Evolutionary conservation across 64 coral and sea anemone genomes (phyloP).

Genomic region (Montipora capricornis): DNA sequence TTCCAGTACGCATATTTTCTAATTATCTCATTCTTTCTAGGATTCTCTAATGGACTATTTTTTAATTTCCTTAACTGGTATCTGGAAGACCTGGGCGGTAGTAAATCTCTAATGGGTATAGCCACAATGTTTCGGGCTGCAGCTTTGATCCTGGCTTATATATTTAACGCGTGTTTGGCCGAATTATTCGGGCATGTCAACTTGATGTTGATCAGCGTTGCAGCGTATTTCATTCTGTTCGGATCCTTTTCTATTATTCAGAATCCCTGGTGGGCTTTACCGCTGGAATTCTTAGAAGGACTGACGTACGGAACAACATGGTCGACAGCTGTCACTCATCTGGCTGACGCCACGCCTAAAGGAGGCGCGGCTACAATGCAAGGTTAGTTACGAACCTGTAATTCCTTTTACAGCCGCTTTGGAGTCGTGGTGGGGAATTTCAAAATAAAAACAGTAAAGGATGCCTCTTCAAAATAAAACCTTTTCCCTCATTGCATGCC

Average conservation of each 20-base stretch:
- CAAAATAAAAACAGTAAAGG: too few relatives aligned
- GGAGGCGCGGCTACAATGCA: conserved; percentile 95
- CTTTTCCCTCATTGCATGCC: too few relatives aligned
- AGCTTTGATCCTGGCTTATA: conserved; percentile 77
- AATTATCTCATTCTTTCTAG: conserved; percentile 84
- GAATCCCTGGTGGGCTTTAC: conserved; percentile 84
- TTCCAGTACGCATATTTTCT: conserved; percentile 86
- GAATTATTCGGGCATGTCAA: conserved; percentile 54
- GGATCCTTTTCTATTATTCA: conserved; percentile 67
- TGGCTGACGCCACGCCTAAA: conserved; percentile 87
- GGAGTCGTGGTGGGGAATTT: too few relatives aligned
- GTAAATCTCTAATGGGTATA: conserved; percentile 86
- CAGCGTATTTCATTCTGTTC: conserved; percentile 76
- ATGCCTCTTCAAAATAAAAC: too few relatives aligned
- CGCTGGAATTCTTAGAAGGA: conserved; percentile 89
- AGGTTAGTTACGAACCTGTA: conserved; percentile 44
- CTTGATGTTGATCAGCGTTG: conserved; percentile 64
- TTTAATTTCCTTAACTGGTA: conserved; percentile 97
- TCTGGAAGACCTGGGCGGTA: conserved; percentile 92
- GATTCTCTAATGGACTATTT: conserved; percentile 85
- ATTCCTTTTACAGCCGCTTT: neutral
- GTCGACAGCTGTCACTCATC: conserved; percentile 90
- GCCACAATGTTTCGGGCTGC: conserved; percentile 69
- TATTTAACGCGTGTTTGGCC: conserved; percentile 72
- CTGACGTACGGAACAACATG: conserved; percentile 90